Evolutionary conservation across 2,888 invertebrate species (phyloP), one percentile per base, ranked within the genome.

Genomic region (Pandemis cinnamomeana): DNA sequence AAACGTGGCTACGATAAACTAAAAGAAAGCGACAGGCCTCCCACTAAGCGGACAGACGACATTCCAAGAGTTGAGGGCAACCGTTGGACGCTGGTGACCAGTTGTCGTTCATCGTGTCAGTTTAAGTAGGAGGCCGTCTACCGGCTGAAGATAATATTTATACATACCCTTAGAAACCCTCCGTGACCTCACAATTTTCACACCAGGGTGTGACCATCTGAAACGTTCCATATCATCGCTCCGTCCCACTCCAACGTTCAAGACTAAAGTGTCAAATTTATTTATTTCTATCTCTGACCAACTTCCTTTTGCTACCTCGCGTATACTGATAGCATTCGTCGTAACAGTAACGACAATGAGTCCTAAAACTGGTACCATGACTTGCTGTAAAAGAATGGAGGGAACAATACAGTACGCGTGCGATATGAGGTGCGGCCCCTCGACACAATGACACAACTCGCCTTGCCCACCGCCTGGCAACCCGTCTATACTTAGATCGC

Each of bases 331-430:
- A 36, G 27, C n/a, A 11, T 67, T 67, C 13, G 36, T 53, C 5
- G 66, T 67, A 5, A 67, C 41, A 1, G 66, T 41, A 6, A 67
- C 27, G 5, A 53, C 66, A 15, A 67, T 67, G 15, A 67, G 36
- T 5, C 66, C 66, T 0, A 71, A 11, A 44, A 76, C 41, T 27
- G 71, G 76, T 7, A 71, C 58, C 27, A 69, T 42, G 1, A 71
- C 20, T 71, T 76, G 73, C 71, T 73, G 70, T 13, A 70, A 66
- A 42, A 13, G 13, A 61, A n/a, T n/a, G 11, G 5, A n/a, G n/a
- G 51, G 20, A 55, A 20, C 20, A 20, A 51, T 11, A 44, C 51
- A 13, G 51, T n/a, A 36, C 27, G 2, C 27, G 27, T 4, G 27
- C 27, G 27, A 36, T 36, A 36, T 2, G 27, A 36, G 27, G 27